Percentiles rank a stretch among this genome's conserved stretches.
Evolutionary conservation across 2,888 invertebrate genomes (phyloP).

Genomic region (Neelides folsomi): DNA sequence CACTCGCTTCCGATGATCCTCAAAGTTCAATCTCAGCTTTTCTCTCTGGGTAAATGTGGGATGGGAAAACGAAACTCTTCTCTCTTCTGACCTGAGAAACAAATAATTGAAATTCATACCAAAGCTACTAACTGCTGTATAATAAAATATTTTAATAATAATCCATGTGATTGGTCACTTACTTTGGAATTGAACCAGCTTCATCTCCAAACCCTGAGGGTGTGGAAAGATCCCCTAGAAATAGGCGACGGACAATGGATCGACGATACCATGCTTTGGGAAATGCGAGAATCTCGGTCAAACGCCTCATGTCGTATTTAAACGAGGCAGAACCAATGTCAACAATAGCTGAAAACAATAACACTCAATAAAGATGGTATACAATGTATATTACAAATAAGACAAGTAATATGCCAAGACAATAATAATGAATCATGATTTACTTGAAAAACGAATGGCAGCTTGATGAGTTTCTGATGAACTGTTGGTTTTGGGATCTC

Average conservation of each 20-base stretch:
- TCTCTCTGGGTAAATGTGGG: constrained; percentile 16
- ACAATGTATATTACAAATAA: too few species aligned
- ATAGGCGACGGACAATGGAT: constrained; percentile 79
- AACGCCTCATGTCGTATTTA: constrained; percentile 94
- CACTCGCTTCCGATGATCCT: background rate
- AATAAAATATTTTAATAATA: too few species aligned
- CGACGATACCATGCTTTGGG: constrained; percentile 98
- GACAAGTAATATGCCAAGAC: constrained; percentile 5
- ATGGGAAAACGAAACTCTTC: constrained; percentile 18
- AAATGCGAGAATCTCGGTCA: constrained; percentile 93
- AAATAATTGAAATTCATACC: too few species aligned
- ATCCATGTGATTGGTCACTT: too few species aligned
- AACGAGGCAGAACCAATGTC: constrained; percentile 93
- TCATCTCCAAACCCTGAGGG: constrained; percentile 41
- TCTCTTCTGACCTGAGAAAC: constrained; percentile 16
- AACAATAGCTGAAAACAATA: constrained; percentile 57
- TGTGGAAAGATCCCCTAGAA: constrained; percentile 70
- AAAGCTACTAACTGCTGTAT: background rate
- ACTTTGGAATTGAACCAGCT: constrained; percentile 15
- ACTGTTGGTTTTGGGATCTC: constrained; percentile 6
- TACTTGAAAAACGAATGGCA: constrained; percentile 83
- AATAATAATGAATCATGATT: constrained; percentile 36
- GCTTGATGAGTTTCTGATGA: constrained; percentile 44
- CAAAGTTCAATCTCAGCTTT: constrained; percentile 17
- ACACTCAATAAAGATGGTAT: background rate